These are phyloP conservation scores for Drosophila koepferae DNA, from an alignment of 2,888 invertebrate species.

Conservation along the genomic window DNA sequence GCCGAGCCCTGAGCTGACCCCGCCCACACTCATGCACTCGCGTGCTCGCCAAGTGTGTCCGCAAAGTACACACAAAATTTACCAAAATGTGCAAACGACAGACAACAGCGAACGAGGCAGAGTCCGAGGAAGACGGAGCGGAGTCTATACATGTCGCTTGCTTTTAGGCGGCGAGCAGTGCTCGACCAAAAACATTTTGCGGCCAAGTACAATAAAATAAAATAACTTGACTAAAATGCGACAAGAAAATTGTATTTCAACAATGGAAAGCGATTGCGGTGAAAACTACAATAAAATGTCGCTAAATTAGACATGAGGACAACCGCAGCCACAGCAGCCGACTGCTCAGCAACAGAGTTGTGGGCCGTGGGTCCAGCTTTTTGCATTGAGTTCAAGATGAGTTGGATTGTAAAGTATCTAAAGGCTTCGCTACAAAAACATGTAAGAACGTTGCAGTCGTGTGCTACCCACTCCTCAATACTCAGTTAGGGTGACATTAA, in stretches of 20 bases:
- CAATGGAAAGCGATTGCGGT: slow-evolving; percentile 81
- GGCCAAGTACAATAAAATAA: slow-evolving; percentile 71
- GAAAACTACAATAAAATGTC: slow-evolving; percentile 83
- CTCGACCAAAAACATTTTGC: slow-evolving; percentile 60
- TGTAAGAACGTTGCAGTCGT: not conserved
- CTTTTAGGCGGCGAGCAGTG: slow-evolving; percentile 39
- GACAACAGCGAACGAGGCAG: slow-evolving; percentile 51
- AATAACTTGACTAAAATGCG: slow-evolving; percentile 81
- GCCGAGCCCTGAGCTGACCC: slow-evolving; percentile 26
- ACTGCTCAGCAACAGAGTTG: slow-evolving; percentile 32
- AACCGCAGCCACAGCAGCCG: slow-evolving; percentile 70
- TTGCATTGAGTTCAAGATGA: slow-evolving; percentile 27
- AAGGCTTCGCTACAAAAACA: not conserved
- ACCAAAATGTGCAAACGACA: slow-evolving; percentile 77
- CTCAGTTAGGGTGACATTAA: not conserved
- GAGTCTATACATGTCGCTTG: slow-evolving; percentile 27
- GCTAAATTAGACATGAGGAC: slow-evolving; percentile 84
- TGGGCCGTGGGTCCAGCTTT: slow-evolving; percentile 28
- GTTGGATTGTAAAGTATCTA: slow-evolving; percentile 9
- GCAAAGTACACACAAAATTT: slow-evolving; percentile 71
- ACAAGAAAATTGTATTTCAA: slow-evolving; percentile 81
- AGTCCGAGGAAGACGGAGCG: not conserved
- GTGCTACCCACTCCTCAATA: not conserved
- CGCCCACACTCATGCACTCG: slow-evolving; percentile 41
- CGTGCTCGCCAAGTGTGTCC: slow-evolving; percentile 37